Percentiles rank a stretch among this genome's conserved stretches.
phyloP scores from a whole-genome alignment of 30 jellyfish, hydroid and myxozoan genomes.

The Aurelia sp. region DNA sequence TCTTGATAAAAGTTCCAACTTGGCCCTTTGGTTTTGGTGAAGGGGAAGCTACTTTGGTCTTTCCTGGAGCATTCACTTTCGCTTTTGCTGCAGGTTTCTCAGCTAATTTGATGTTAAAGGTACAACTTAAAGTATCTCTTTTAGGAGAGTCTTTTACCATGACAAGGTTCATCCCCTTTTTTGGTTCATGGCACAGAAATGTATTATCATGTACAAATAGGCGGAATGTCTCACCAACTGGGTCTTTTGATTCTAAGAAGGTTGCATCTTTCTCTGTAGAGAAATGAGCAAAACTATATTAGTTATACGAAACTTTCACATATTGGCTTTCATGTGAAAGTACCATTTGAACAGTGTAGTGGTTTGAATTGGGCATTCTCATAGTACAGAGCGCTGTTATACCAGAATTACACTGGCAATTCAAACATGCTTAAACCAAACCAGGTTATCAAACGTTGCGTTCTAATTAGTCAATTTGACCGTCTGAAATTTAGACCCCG shows the following conservation, averaged over 20 bases:
- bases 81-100: slow-evolving; percentile 1
- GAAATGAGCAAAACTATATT: not conserved
- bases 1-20: slow-evolving; percentile 9
- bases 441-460: no score
- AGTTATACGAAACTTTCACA: no score
- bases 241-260: slow-evolving; percentile 54
- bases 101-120: slow-evolving; percentile 27
- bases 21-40: slow-evolving; percentile 2
- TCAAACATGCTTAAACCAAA: no score
- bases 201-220: slow-evolving; percentile 44
- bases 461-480: no score
- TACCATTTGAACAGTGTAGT: no score
- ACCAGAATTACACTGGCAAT: no score
- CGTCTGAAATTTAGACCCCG: no score
- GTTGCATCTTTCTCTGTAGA: slow-evolving; percentile 63
- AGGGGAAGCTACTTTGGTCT: not conserved
- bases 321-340: no score
- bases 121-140: slow-evolving; percentile 66
- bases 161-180: slow-evolving; percentile 38
- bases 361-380: no score
- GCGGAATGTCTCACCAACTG: slow-evolving; percentile 51
- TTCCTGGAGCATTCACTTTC: not conserved
- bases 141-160: slow-evolving; percentile 64
- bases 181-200: slow-evolving; percentile 66
- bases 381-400: no score